Conservation (phyloP, 2,888 invertebrate species). For the Matsumyia berberina region DNA sequence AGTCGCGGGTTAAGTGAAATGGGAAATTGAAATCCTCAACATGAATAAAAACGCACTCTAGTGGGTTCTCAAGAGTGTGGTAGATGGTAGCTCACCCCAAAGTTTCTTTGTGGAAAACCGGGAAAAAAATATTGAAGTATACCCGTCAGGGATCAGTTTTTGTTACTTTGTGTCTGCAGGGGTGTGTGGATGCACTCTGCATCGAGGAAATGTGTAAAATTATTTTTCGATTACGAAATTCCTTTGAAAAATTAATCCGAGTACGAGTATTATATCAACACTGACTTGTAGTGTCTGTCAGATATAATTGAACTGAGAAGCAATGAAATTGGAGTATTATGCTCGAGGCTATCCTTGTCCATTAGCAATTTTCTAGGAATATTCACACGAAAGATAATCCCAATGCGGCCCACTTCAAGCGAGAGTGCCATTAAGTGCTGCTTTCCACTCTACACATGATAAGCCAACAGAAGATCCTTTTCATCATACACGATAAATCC, state of each 20-base stretch:
- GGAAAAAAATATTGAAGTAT: too few relatives aligned
- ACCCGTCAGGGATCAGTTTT: too few relatives aligned
- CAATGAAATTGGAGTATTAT: too few relatives aligned
- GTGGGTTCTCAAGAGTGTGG: neutral
- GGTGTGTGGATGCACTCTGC: too few relatives aligned
- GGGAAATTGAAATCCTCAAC: slow-evolving; percentile 4
- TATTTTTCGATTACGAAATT: too few relatives aligned
- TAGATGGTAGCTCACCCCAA: neutral
- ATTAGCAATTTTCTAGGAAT: neutral
- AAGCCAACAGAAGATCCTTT: slow-evolving; percentile 1
- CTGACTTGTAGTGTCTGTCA: too few relatives aligned
- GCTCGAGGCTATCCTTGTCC: neutral
- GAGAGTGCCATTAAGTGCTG: neutral
- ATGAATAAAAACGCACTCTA: neutral
- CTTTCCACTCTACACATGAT: neutral
- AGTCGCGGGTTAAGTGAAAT: slow-evolving; percentile 1
- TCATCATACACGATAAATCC: slow-evolving; percentile 1
- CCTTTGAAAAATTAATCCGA: too few relatives aligned
- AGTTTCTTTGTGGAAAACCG: too few relatives aligned
- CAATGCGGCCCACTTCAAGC: slow-evolving; percentile 1
- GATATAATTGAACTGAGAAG: too few relatives aligned
- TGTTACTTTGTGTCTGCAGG: too few relatives aligned
- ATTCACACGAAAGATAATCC: neutral
- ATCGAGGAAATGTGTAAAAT: too few relatives aligned
- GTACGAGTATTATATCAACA: too few relatives aligned